phyloP scores from a whole-genome alignment of 1,140 invertebrate genomes.

The Mercenaria mercenaria region DNA sequence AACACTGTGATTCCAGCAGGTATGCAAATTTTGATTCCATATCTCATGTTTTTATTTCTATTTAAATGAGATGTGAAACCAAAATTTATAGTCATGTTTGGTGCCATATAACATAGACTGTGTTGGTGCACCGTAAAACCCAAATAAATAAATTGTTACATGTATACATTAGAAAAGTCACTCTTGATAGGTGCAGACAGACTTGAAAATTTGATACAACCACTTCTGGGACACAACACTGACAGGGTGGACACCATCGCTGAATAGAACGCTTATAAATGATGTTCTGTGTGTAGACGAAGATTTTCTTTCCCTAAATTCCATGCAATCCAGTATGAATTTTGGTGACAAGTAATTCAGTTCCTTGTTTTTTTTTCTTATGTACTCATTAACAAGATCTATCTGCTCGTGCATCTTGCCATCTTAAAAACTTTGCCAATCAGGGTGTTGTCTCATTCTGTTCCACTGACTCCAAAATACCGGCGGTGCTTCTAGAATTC shows the following conservation, averaged over 20 bases:
- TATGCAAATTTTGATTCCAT: too few relatives aligned
- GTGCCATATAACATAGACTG: too few relatives aligned
- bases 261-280: background rate
- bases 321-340: constrained; percentile 1
- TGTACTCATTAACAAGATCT: background rate
- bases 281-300: background rate
- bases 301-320: background rate
- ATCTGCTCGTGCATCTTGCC: background rate
- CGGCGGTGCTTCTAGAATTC: background rate
- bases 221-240: background rate
- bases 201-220: constrained; percentile 3
- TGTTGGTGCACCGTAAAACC: too few relatives aligned
- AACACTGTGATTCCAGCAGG: too few relatives aligned
- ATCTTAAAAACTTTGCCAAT: background rate
- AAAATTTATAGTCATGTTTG: too few relatives aligned
- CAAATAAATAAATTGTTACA: too few relatives aligned
- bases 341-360: background rate
- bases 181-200: background rate
- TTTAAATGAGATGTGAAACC: too few relatives aligned
- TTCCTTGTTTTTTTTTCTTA: background rate
- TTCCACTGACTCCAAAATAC: background rate
- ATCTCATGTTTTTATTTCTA: too few relatives aligned
- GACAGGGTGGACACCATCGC: background rate
- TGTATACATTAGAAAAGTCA: too few relatives aligned
- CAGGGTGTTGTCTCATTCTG: background rate